Percentiles rank a stretch among this genome's conserved stretches.
phyloP scores from a whole-genome alignment of 2,888 invertebrate genomes.

The Ormyrus labotus region DNA sequence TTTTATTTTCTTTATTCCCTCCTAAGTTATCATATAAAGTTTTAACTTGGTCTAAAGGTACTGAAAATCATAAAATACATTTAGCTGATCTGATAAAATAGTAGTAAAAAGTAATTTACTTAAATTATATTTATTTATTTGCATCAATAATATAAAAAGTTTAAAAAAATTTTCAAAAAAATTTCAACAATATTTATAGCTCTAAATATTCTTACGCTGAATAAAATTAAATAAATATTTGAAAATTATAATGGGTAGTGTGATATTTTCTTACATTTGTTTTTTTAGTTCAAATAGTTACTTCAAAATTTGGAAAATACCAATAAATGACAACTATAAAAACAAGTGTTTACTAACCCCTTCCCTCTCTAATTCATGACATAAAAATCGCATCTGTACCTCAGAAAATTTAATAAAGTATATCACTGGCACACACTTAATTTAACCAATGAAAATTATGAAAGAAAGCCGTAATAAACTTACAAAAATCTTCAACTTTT shows the following conservation, averaged over 20 bases:
- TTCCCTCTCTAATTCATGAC: conserved; percentile 29
- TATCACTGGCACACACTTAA: not conserved
- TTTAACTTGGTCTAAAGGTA: conserved; percentile 83
- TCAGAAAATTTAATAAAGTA: not conserved
- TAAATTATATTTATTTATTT: not conserved
- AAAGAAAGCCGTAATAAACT: conserved; percentile 72
- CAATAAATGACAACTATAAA: not conserved
- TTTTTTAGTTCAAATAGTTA: too few relatives aligned
- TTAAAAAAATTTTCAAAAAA: not conserved
- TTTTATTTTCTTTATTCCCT: conserved; percentile 80
- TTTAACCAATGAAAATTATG: not conserved
- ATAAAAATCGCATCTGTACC: conserved; percentile 26
- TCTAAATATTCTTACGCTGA: not conserved
- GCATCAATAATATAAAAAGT: not conserved
- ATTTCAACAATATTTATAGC: conserved; percentile 18
- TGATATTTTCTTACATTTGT: too few relatives aligned
- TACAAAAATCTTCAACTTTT: conserved; percentile 87
- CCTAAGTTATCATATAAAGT: conserved; percentile 81
- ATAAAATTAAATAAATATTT: not conserved
- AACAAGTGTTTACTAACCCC: not conserved
- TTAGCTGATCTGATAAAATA: not conserved
- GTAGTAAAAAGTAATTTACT: not conserved
- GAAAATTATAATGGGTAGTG: too few relatives aligned
- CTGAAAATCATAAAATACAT: conserved; percentile 73
- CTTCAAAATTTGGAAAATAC: not conserved